Base-by-base conservation (phyloP, 2,888 invertebrate genomes). In the Acrobasis consociella region DNA sequence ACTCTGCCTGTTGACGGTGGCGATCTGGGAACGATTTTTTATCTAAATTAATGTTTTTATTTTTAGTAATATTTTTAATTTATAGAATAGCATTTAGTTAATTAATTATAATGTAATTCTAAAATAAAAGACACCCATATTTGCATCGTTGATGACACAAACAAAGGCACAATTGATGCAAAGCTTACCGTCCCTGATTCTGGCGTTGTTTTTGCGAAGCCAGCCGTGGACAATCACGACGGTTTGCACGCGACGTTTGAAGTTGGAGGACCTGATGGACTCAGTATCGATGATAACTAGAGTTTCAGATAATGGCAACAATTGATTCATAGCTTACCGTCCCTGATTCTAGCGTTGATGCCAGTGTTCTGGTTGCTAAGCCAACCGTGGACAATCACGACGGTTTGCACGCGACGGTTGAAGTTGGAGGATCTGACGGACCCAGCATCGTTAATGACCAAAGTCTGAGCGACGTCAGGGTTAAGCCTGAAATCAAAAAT, bases 371-470 rank as follows among this genome's bases (percentile, higher is more conserved):
- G 69, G 52, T 75, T 74, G 64, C 78, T 70, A 56, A 82, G 72
- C 85, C 84, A 85, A 2, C 86, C 86, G 65, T 85, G 85, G 7
- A 67, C 80, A 3, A 85, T 56, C 1, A 86, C 75, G 0, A 82
- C 71, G 1, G 81, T 82, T 7, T 76, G 75, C 0, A 67, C 62
- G 2, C 65, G 67, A 0, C 79, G 65, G 63, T 81, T 74, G 68
- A 82, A 86, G 66, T 81, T 73, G 0, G 85, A 86, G 16, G 69
- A 67, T 0, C 53, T 66, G 53, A 84, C 66, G 9, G 83, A 79
- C 15, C 65, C 62, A 0, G 69, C 73, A 56, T 83, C 70, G 65
- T 81, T 76, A n/a, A 78, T 71, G 2, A 68, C 64, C 49, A 85
- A 64, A 0, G 68, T 73, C 62, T 83, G 83, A 0, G 76, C 56